These are phyloP conservation scores for Dolichopus griseipennis DNA, from an alignment of 2,888 invertebrate species.

Conservation along the genomic window DNA sequence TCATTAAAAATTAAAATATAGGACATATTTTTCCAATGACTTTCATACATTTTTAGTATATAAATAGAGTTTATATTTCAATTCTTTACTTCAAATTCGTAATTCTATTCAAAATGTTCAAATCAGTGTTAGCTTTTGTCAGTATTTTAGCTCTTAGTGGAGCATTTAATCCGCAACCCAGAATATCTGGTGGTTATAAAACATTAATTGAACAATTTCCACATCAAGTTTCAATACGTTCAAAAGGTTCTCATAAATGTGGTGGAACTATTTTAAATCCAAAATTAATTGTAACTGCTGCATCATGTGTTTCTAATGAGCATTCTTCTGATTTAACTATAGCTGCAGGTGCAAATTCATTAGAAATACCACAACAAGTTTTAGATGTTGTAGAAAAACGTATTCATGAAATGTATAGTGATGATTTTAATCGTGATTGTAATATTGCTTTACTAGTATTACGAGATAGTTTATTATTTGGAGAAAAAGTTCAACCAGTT, in stretches of 20 bases:
- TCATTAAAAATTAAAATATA: no score
- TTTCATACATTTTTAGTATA: neutral
- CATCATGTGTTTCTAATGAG: neutral
- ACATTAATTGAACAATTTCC: slow-evolving; percentile 7
- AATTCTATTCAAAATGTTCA: neutral
- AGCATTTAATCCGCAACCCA: neutral
- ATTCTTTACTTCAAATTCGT: neutral
- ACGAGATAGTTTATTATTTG: neutral
- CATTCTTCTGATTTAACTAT: neutral
- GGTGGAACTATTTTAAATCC: slow-evolving; percentile 7
- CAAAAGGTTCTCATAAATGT: neutral
- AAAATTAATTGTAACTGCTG: slow-evolving; percentile 7
- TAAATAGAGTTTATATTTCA: neutral
- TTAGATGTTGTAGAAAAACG: neutral
- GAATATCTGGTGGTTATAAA: slow-evolving; percentile 7
- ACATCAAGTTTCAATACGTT: slow-evolving; percentile 1
- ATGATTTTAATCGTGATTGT: slow-evolving; percentile 1
- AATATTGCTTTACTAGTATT: neutral
- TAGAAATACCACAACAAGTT: neutral
- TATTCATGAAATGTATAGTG: slow-evolving; percentile 7
- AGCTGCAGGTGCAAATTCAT: neutral
- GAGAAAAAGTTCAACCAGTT: neutral
- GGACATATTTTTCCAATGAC: no score
- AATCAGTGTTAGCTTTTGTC: neutral
- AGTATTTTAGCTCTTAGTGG: neutral